phyloP scores from a whole-genome alignment of 2,113 vertebrate genomes.

The Globicephala melas region DNA sequence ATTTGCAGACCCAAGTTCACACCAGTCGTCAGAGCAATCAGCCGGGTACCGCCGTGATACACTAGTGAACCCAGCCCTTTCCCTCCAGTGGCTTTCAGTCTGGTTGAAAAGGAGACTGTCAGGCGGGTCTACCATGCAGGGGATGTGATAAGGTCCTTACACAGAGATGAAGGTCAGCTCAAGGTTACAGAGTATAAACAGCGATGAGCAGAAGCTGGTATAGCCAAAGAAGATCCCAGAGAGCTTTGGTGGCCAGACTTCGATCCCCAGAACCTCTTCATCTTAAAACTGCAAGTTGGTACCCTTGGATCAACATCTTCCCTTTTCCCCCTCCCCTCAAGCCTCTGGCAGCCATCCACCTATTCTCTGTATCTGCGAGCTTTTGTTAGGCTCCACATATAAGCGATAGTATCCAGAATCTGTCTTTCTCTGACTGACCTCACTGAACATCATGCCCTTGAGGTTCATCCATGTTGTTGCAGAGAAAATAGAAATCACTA shows the following conservation, averaged over 20 bases:
- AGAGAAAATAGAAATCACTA: not conserved
- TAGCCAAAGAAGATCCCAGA: not conserved
- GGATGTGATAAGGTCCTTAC: fast-evolving
- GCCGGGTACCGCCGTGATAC: fast-evolving
- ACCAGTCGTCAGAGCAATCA: fast-evolving
- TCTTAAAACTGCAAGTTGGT: not conserved
- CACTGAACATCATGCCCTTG: not conserved
- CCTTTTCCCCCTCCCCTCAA: not conserved
- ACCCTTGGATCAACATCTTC: not conserved
- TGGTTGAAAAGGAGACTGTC: not conserved
- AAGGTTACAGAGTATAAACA: not conserved
- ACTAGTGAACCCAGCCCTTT: not conserved
- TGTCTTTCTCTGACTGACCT: not conserved
- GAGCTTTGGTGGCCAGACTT: not conserved
- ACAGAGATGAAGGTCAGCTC: not conserved
- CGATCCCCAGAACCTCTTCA: not conserved
- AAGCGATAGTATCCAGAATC: not conserved
- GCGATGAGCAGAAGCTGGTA: no score
- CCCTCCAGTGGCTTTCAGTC: not conserved
- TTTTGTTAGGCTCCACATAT: not conserved
- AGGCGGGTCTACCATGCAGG: no score
- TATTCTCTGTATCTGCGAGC: not conserved
- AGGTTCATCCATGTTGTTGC: not conserved
- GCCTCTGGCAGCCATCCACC: not conserved
- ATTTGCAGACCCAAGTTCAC: no score